These are phyloP conservation scores for Alloplasta piceator DNA, from an alignment of 2,888 invertebrate species.

Conservation along the genomic window DNA sequence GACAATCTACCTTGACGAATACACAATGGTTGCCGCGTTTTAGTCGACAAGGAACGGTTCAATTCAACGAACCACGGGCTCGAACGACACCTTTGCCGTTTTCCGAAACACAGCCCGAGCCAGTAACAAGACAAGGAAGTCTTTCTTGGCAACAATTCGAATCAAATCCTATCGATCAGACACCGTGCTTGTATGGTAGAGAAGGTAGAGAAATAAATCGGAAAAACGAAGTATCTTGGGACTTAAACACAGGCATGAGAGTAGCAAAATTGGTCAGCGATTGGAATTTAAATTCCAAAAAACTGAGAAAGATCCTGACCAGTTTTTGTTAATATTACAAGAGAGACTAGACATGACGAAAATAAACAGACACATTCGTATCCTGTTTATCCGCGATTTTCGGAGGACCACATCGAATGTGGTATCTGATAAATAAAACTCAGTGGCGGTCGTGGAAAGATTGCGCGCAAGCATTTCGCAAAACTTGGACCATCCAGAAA, in stretches of 20 bases:
- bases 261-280: conserved; percentile 22
- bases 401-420: conserved; percentile 28
- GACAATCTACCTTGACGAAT: not conserved
- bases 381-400: conserved; percentile 38
- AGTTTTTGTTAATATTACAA: conserved; percentile 26
- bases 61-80: not conserved
- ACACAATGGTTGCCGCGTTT: conserved; percentile 1
- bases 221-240: conserved; percentile 9
- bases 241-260: conserved; percentile 31
- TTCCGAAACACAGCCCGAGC: conserved; percentile 28
- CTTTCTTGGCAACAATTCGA: conserved; percentile 22
- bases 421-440: conserved; percentile 34
- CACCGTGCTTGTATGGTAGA: not conserved
- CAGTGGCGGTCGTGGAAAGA: conserved; percentile 42
- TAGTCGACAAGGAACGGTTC: not conserved
- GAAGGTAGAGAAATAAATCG: conserved; percentile 10
- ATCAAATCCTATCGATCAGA: conserved; percentile 1
- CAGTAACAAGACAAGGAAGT: conserved; percentile 22
- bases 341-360: conserved; percentile 21
- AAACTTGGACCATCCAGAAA: conserved; percentile 35
- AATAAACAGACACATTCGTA: conserved; percentile 33
- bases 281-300: conserved; percentile 33
- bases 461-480: conserved; percentile 38
- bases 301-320: conserved; percentile 40
- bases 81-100: conserved; percentile 15